Evolutionary conservation across 1,140 invertebrate genomes (phyloP).

Genomic region (Drosophila littoralis): DNA sequence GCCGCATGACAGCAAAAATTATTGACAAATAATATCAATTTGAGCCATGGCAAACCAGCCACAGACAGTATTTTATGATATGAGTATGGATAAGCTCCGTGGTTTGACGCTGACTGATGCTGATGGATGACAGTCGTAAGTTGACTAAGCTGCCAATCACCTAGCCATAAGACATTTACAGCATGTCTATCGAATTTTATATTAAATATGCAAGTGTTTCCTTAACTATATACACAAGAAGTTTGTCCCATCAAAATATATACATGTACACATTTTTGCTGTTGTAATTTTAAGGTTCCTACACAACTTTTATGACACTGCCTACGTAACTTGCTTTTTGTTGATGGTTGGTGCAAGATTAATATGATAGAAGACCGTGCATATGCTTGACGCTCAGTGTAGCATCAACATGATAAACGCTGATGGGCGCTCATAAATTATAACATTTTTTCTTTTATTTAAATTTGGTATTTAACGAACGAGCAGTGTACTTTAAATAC

Average conservation of each 20-base stretch:
- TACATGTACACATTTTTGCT: too few species aligned
- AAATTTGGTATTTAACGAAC: not conserved
- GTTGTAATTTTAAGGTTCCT: not conserved
- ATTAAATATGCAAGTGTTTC: conserved; percentile 4
- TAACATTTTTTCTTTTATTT: not conserved
- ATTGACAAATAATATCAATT: conserved; percentile 78
- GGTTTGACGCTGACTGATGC: conserved; percentile 65
- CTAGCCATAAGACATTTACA: not conserved
- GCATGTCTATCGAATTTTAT: not conserved
- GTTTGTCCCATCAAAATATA: not conserved
- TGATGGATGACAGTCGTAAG: conserved; percentile 43
- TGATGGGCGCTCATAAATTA: not conserved
- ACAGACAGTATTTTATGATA: conserved; percentile 15
- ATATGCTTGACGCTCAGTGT: not conserved
- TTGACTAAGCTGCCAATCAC: conserved; percentile 20
- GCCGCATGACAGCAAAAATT: conserved; percentile 44
- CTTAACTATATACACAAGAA: not conserved
- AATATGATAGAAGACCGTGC: not conserved
- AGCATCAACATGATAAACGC: not conserved
- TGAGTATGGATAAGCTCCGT: conserved; percentile 17
- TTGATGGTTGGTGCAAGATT: not conserved
- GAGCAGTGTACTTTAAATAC: not conserved
- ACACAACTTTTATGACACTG: not conserved
- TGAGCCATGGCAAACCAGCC: conserved; percentile 51
- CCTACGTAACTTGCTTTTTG: too few species aligned